Conservation (phyloP, 1,140 invertebrate genomes). For the Cotesia chilonis region DNA sequence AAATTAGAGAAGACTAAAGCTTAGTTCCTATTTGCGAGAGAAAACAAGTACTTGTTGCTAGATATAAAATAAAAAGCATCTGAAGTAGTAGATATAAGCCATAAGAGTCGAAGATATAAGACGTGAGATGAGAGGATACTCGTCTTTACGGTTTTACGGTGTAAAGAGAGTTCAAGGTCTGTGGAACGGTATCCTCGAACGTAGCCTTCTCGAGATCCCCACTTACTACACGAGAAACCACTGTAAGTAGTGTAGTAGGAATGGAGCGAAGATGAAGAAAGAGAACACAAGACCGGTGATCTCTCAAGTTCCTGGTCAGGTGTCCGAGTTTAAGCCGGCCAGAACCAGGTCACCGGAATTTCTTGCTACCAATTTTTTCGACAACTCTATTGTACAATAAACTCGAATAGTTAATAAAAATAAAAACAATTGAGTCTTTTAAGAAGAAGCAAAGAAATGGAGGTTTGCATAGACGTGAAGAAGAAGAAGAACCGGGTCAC, state of each 20-base stretch:
- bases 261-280: constrained; percentile 9
- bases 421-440: no score
- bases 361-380: constrained; percentile 22
- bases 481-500: constrained; percentile 27
- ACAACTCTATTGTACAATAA: not conserved
- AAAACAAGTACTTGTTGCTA: no score
- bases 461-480: constrained; percentile 2
- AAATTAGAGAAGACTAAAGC: no score
- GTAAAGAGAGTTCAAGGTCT: constrained; percentile 42
- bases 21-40: no score
- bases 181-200: constrained; percentile 36
- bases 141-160: constrained; percentile 15
- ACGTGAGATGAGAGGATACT: no score
- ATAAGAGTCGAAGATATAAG: not conserved
- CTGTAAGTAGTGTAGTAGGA: constrained; percentile 13
- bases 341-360: constrained; percentile 37
- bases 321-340: constrained; percentile 42
- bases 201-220: constrained; percentile 12
- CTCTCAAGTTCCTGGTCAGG: constrained; percentile 42
- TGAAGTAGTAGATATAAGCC: no score
- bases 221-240: constrained; percentile 8
- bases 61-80: no score
- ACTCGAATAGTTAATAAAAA: no score
- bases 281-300: constrained; percentile 8
- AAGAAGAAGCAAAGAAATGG: not conserved